Evolutionary conservation across 2,888 invertebrate species (phyloP), one percentile per base, ranked within the genome.

Genomic region (Neria commutata): DNA sequence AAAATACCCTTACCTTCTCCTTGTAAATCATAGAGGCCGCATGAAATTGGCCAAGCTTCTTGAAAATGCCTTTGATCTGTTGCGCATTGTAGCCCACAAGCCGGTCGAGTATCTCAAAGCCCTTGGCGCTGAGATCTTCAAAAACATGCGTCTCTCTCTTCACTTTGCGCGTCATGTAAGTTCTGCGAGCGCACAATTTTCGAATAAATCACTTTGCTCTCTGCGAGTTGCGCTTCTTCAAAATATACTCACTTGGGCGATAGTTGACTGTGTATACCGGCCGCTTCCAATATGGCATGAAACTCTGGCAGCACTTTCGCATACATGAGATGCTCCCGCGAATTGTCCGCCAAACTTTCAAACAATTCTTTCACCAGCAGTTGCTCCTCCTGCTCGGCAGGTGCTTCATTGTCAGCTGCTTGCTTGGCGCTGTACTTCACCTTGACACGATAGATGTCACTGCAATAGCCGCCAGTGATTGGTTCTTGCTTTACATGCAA

Each of bases 21-120:
- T 71, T 78, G 52, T 83, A 63, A 25, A 82, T 79, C 5, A 84
- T 76, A 0, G 84, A 83, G 11, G 80, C 76, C 1, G 83, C 85
- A 64, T 85, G 85, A 67, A 83, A 82, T 61, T 72, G 77, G 1
- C 83, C 85, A 63, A 85, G 68, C 67, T 82, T 82, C 50, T 76
- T 75, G 11, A 85, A 65, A 1, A 83, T 81, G 29, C 82, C 47
- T 47, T 77, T 66, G 56, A 78, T 76, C 65, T 85, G 84, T 1
- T 74, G 69, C 56, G 82, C 71, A 71, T 84, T 83, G 25, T 85
- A 76, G 25, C 84, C 84, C 48, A 70, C 61, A 49, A 80, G 76
- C 53, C 84, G 77, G 61, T 81, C 77, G 3, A 80, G 79, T 80
- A 84, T 83, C 26, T 79, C 73, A 67, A 78, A 85, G 17, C 83